phyloP scores from a whole-genome alignment of 2,888 invertebrate genomes.

The Trichacis sp. region DNA sequence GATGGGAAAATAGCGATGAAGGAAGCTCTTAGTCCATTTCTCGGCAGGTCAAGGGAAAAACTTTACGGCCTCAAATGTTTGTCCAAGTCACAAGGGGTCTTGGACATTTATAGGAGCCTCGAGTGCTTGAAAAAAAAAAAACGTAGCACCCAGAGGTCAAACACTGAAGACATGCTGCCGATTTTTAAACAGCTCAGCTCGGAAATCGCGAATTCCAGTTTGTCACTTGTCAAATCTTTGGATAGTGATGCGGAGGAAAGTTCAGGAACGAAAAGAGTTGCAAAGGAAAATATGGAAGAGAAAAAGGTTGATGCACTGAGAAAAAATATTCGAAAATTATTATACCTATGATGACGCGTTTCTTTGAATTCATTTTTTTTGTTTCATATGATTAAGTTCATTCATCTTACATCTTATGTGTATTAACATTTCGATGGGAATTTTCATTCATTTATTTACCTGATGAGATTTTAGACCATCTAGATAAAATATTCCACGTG shows the following conservation, averaged over 20 bases:
- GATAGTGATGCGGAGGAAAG: constrained; percentile 12
- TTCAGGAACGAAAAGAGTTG: not conserved
- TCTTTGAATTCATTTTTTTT: too few species aligned
- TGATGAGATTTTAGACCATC: too few species aligned
- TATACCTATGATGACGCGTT: too few species aligned
- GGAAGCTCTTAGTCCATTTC: constrained; percentile 55
- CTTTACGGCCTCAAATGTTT: constrained; percentile 69
- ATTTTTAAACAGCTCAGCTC: constrained; percentile 55
- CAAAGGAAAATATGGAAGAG: constrained; percentile 16
- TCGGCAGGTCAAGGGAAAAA: constrained; percentile 69
- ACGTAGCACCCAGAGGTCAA: constrained; percentile 57
- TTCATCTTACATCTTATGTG: too few species aligned
- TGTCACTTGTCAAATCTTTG: constrained; percentile 7
- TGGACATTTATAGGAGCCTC: constrained; percentile 68
- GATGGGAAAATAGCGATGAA: constrained; percentile 38
- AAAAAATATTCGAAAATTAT: too few species aligned
- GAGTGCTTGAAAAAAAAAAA: constrained; percentile 58
- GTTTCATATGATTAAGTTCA: too few species aligned
- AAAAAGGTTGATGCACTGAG: not conserved
- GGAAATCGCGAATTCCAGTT: constrained; percentile 47
- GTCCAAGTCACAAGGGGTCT: constrained; percentile 70
- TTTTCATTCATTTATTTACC: too few species aligned
- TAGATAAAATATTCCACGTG: too few species aligned
- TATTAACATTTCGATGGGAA: too few species aligned
- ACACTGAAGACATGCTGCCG: constrained; percentile 59